Conservation (phyloP, 1,140 invertebrate species). For the Drosophila asahinai region DNA sequence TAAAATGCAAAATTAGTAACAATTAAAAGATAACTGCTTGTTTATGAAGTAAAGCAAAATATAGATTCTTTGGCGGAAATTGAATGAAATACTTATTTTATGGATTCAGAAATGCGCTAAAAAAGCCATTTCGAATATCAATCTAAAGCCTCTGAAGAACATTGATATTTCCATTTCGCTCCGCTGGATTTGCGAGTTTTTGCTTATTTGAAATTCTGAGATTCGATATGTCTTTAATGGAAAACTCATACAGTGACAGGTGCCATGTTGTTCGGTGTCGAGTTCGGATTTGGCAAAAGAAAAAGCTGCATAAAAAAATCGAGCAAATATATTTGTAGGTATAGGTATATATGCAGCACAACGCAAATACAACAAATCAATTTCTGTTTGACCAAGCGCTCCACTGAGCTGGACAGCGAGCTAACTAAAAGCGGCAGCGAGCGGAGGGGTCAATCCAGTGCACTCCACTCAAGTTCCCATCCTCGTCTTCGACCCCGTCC, state of each 20-base stretch:
- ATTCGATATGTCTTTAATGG: conserved; percentile 14
- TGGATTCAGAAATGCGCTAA: neutral
- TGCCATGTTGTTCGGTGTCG: conserved; percentile 11
- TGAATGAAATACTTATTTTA: neutral
- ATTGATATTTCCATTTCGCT: conserved; percentile 6
- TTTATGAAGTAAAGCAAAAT: neutral
- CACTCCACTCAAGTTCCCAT: conserved; percentile 8
- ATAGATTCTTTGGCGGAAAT: neutral
- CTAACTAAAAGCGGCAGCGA: conserved; percentile 55
- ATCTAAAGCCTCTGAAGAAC: neutral
- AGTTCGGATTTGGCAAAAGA: conserved; percentile 6
- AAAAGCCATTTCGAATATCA: neutral
- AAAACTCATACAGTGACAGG: conserved; percentile 22
- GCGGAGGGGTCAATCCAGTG: conserved; percentile 15
- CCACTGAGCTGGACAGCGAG: conserved; percentile 64
- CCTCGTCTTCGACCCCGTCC: neutral
- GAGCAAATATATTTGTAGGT: conserved; percentile 12
- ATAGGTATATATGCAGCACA: conserved; percentile 29
- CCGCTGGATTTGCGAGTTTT: conserved; percentile 17
- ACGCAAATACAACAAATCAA: conserved; percentile 67
- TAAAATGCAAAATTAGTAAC: too few relatives aligned
- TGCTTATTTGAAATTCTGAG: conserved; percentile 13
- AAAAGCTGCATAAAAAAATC: conserved; percentile 13
- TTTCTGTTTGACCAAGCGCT: conserved; percentile 77
- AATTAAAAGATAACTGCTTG: neutral